Percentiles rank a stretch among this genome's conserved stretches.
These are phyloP conservation scores for Gibbula magus DNA, from an alignment of 2,888 invertebrate genomes.

Conservation along the genomic window DNA sequence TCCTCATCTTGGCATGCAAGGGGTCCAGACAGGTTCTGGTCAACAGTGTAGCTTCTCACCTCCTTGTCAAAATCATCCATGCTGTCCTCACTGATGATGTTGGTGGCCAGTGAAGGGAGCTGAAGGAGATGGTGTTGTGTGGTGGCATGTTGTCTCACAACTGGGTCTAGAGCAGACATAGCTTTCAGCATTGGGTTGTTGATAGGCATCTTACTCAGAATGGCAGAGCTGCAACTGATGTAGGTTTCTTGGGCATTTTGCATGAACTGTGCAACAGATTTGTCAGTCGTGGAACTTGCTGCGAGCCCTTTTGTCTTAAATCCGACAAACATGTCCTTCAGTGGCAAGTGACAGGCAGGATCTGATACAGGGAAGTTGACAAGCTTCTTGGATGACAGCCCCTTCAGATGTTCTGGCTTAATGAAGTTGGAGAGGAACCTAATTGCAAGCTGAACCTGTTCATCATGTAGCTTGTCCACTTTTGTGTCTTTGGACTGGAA, in stretches of 20 bases:
- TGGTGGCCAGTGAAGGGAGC: constrained; percentile 33
- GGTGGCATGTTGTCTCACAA: constrained; percentile 31
- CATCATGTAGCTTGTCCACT: constrained; percentile 36
- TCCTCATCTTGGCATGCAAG: constrained; percentile 12
- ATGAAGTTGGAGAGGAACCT: constrained; percentile 31
- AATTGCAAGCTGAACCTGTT: constrained; percentile 32
- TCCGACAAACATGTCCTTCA: constrained; percentile 29
- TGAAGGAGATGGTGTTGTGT: constrained; percentile 31
- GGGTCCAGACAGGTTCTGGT: constrained; percentile 15
- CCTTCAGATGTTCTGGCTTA: constrained; percentile 33
- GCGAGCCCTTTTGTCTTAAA: background rate
- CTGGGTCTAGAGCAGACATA: constrained; percentile 40
- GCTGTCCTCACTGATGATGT: constrained; percentile 34
- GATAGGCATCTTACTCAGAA: constrained; percentile 45
- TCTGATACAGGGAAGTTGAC: constrained; percentile 15
- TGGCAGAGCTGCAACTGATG: constrained; percentile 26
- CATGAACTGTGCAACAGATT: background rate
- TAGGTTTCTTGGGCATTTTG: constrained; percentile 31
- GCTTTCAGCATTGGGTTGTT: constrained; percentile 34
- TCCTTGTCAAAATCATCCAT: constrained; percentile 32
- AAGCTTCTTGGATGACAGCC: constrained; percentile 15
- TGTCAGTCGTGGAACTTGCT: background rate
- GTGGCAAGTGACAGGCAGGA: background rate
- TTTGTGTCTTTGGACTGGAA: constrained; percentile 33
- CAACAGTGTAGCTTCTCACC: constrained; percentile 27